Evolutionary conservation across 1,140 invertebrate species (phyloP).

Genomic region (Cyrtorhinus lividipennis): DNA sequence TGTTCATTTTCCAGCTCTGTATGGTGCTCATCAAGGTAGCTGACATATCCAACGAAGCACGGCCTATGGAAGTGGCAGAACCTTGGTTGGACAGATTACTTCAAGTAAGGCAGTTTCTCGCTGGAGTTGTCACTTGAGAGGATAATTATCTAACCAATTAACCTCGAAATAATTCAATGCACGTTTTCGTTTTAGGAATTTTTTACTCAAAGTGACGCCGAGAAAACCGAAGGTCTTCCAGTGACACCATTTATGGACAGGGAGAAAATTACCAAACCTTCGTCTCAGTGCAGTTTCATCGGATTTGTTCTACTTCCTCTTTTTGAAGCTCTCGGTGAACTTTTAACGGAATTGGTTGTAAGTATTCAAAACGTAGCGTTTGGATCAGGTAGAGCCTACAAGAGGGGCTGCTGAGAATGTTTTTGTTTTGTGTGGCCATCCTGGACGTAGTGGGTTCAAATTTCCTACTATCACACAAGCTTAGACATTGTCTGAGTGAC

Average conservation of each 20-base stretch:
- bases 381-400: too few species aligned
- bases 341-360: conserved; percentile 54
- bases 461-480: too few species aligned
- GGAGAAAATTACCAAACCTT: conserved; percentile 76
- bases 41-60: conserved; percentile 74
- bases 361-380: conserved; percentile 19
- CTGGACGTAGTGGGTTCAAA: too few species aligned
- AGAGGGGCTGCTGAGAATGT: background rate
- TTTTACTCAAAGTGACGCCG: conserved; percentile 68
- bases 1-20: conserved; percentile 42
- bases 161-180: too few species aligned
- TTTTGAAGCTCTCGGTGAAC: conserved; percentile 57
- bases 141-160: too few species aligned
- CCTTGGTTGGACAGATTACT: conserved; percentile 69
- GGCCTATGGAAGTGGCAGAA: conserved; percentile 71
- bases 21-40: conserved; percentile 79
- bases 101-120: too few species aligned
- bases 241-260: conserved; percentile 81
- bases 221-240: conserved; percentile 68
- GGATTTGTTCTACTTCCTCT: conserved; percentile 66
- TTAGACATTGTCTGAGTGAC: too few species aligned
- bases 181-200: conserved; percentile 53
- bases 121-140: too few species aligned
- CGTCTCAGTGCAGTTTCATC: conserved; percentile 74
- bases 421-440: background rate